These are phyloP conservation scores for Apis dorsata DNA, from an alignment of 1,140 invertebrate species.

Conservation along the genomic window DNA sequence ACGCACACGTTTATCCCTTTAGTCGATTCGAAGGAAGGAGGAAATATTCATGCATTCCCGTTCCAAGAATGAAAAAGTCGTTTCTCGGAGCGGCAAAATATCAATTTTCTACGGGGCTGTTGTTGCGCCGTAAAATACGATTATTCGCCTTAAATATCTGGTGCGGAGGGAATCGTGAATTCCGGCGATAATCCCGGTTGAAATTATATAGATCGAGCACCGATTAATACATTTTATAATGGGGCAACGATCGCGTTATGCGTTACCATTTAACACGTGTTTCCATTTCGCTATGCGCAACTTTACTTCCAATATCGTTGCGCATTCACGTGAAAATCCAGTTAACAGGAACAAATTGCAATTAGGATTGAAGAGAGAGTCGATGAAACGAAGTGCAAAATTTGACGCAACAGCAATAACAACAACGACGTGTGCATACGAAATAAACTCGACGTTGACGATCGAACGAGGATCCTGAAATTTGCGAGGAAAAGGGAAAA, in stretches of 20 bases:
- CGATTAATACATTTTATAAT: conserved; percentile 25
- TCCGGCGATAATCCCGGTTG: background rate
- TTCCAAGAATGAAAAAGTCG: background rate
- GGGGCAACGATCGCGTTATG: background rate
- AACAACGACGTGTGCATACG: too few species aligned
- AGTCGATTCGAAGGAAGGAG: background rate
- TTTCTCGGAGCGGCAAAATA: too few species aligned
- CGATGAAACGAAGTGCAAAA: background rate
- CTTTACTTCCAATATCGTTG: background rate
- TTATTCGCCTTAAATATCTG: too few species aligned
- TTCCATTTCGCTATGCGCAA: background rate
- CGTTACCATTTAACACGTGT: background rate
- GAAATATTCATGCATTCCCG: background rate
- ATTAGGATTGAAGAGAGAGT: conserved; percentile 2
- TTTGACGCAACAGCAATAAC: background rate
- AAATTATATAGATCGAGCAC: background rate
- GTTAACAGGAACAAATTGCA: conserved; percentile 12
- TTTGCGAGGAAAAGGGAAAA: background rate
- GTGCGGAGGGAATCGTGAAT: background rate
- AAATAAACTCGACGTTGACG: background rate
- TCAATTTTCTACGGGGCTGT: background rate
- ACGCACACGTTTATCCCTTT: background rate
- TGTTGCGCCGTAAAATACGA: background rate
- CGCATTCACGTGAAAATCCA: conserved; percentile 22
- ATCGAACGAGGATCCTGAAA: accelerated